Evolutionary conservation across 2,113 vertebrate genomes (phyloP).

Genomic region (Eleginops maclovinus): DNA sequence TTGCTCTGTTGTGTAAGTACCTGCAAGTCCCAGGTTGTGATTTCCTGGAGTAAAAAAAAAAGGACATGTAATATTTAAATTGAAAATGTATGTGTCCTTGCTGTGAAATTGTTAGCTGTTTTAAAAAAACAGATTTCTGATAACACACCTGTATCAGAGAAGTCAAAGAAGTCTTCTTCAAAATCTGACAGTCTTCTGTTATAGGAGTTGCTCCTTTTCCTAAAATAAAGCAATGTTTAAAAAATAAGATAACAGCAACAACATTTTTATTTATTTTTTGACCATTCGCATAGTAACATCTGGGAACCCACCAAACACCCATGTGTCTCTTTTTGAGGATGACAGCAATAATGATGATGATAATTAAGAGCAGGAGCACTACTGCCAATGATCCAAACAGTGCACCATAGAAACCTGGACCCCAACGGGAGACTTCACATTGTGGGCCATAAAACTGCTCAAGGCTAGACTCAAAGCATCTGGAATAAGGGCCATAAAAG

Average conservation of each 20-base stretch:
- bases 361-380: conserved; percentile 62
- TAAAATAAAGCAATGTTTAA: conserved; percentile 24
- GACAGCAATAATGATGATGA: conserved; percentile 50
- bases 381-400: conserved; percentile 79
- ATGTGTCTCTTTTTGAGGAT: conserved; percentile 45
- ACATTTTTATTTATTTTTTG: background rate
- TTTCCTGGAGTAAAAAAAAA: conserved; percentile 7
- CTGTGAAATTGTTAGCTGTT: background rate
- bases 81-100: background rate
- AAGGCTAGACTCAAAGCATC: conserved; percentile 68
- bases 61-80: conserved; percentile 5
- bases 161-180: conserved; percentile 75
- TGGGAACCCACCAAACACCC: conserved; percentile 51
- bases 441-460: conserved; percentile 70
- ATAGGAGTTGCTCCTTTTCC: conserved; percentile 23
- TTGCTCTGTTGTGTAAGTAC: background rate
- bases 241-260: background rate
- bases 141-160: conserved; percentile 56
- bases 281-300: background rate
- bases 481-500: conserved; percentile 21
- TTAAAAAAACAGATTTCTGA: background rate
- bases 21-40: conserved; percentile 8
- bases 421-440: conserved; percentile 71
- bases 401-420: conserved; percentile 78
- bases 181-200: conserved; percentile 52